These are phyloP conservation scores for Pantherophis guttatus DNA, from an alignment of 2,113 vertebrate species.

Conservation along the genomic window DNA sequence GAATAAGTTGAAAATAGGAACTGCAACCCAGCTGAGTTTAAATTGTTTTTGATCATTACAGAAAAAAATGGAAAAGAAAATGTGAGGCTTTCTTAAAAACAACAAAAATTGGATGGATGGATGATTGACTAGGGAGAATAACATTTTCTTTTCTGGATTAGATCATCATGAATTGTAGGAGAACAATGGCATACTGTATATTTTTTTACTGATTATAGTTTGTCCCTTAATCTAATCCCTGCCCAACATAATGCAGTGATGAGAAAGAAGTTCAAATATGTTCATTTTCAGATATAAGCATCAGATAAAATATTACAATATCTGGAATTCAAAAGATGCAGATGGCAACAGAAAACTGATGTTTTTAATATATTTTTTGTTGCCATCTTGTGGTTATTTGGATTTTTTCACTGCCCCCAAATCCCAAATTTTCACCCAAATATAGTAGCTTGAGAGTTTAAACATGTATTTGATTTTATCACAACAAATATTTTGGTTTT, in stretches of 20 bases:
- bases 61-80: neutral
- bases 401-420: neutral
- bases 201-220: neutral
- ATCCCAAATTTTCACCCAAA: neutral
- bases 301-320: neutral
- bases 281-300: neutral
- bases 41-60: neutral
- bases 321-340: neutral
- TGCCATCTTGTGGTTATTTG: neutral
- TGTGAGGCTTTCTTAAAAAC: neutral
- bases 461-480: neutral
- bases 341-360: too few relatives aligned
- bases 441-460: neutral
- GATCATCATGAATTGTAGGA: neutral
- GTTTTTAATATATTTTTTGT: neutral
- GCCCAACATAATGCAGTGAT: neutral
- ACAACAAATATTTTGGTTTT: neutral
- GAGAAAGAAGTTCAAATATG: neutral
- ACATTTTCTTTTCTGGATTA: neutral
- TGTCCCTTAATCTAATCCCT: neutral
- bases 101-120: neutral
- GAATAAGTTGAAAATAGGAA: neutral
- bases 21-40: neutral
- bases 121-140: neutral
- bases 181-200: neutral